Conservation (phyloP, 1,140 invertebrate species). For the Coenobita brevimanus region DNA sequence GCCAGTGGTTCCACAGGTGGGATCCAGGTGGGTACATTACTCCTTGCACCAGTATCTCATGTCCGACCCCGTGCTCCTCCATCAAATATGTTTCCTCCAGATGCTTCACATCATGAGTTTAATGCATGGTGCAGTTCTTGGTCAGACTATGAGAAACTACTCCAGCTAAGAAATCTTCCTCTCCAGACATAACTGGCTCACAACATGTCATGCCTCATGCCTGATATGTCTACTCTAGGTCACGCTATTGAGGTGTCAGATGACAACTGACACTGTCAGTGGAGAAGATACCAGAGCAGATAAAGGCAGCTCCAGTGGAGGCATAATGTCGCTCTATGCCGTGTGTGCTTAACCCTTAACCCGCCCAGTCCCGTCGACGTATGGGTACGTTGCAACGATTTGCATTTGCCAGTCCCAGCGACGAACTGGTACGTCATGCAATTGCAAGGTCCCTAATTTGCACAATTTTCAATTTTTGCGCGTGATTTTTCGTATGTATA, state of each 20-base stretch:
- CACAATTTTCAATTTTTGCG: no score
- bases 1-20: no score
- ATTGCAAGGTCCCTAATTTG: no score
- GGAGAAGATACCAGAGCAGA: neutral
- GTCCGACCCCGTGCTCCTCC: neutral
- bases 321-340: conserved; percentile 13
- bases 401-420: no score
- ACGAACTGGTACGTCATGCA: no score
- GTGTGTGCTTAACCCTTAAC: no score
- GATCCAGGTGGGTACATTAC: neutral
- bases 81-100: neutral
- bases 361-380: no score
- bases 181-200: neutral
- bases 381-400: no score
- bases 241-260: conserved; percentile 16
- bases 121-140: conserved; percentile 25
- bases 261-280: conserved; percentile 2
- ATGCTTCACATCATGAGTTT: neutral
- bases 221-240: conserved; percentile 5
- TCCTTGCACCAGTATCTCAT: neutral
- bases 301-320: conserved; percentile 4
- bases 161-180: conserved; percentile 22
- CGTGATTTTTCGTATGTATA: no score
- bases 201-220: conserved; percentile 2
- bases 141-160: conserved; percentile 25